phyloP scores from a whole-genome alignment of 2,888 invertebrate genomes.

The Acholoe squamosa region DNA sequence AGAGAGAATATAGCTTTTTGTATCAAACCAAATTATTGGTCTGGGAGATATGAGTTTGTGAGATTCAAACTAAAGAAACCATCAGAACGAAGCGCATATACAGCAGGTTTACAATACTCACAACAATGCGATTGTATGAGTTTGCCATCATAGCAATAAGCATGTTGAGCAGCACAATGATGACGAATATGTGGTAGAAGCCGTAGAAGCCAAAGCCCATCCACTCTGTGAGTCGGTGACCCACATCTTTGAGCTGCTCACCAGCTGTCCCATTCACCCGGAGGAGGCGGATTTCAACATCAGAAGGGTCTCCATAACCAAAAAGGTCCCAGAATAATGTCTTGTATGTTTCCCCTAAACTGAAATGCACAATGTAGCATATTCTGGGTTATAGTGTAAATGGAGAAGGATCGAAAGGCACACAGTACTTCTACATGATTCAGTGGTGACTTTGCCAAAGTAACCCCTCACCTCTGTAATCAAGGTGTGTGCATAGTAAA shows the following conservation, averaged over 20 bases:
- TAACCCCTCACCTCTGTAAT: no score
- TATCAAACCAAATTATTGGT: no score
- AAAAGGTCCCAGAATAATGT: slow-evolving; percentile 59
- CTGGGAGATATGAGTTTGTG: no score
- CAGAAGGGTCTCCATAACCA: slow-evolving; percentile 47
- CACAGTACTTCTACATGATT: no score
- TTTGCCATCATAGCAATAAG: slow-evolving; percentile 67
- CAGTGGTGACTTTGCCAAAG: no score
- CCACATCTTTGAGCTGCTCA: not conserved
- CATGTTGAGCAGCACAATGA: slow-evolving; percentile 65
- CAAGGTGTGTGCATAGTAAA: no score
- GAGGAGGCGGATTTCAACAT: not conserved
- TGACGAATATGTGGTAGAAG: slow-evolving; percentile 62
- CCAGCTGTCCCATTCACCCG: not conserved
- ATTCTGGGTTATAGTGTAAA: not conserved
- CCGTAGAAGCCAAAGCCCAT: slow-evolving; percentile 58
- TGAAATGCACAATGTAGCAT: not conserved
- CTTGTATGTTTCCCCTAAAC: slow-evolving; percentile 1
- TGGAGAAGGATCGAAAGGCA: no score
- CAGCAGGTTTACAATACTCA: slow-evolving; percentile 57
- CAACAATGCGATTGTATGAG: slow-evolving; percentile 63
- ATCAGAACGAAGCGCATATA: no score
- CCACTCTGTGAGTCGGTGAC: slow-evolving; percentile 53
- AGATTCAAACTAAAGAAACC: no score
- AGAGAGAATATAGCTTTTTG: no score